phyloP scores from a whole-genome alignment of 2,113 vertebrate species.

The Misgurnus mizolepis region DNA sequence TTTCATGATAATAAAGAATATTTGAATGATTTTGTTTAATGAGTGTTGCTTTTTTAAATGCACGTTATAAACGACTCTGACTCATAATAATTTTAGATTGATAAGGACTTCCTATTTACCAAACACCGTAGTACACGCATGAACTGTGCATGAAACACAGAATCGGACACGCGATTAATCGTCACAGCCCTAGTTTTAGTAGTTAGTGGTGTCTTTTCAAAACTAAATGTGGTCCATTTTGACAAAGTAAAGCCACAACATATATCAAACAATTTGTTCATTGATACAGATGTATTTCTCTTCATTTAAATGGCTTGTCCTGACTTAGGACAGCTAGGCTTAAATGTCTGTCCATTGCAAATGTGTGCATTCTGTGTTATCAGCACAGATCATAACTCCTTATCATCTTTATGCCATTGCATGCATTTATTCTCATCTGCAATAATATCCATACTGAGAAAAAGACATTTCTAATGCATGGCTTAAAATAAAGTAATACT shows the following conservation, averaged over 20 bases:
- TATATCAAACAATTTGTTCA: not conserved
- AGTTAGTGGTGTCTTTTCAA: not conserved
- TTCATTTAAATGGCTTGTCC: not conserved
- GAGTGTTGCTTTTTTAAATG: too few relatives aligned
- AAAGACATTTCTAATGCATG: not conserved
- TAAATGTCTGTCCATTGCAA: not conserved
- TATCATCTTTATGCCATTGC: too few relatives aligned
- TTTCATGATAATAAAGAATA: too few relatives aligned
- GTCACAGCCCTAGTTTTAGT: too few relatives aligned
- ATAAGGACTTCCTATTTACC: too few relatives aligned
- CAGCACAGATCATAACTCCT: too few relatives aligned
- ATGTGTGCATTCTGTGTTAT: not conserved
- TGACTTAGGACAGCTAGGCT: not conserved
- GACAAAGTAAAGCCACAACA: not conserved
- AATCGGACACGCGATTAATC: too few relatives aligned
- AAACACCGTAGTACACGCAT: too few relatives aligned
- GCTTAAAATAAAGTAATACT: not conserved
- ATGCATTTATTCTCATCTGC: not conserved
- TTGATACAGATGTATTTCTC: not conserved
- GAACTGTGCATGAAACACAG: too few relatives aligned
- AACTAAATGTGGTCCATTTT: not conserved
- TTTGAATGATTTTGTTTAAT: too few relatives aligned
- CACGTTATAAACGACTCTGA: too few relatives aligned
- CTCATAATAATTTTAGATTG: too few relatives aligned
- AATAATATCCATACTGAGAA: not conserved